Evolutionary conservation across 2,797 vertebrate species (phyloP).

Genomic region (Ctenochaetus hawaiiensis): DNA sequence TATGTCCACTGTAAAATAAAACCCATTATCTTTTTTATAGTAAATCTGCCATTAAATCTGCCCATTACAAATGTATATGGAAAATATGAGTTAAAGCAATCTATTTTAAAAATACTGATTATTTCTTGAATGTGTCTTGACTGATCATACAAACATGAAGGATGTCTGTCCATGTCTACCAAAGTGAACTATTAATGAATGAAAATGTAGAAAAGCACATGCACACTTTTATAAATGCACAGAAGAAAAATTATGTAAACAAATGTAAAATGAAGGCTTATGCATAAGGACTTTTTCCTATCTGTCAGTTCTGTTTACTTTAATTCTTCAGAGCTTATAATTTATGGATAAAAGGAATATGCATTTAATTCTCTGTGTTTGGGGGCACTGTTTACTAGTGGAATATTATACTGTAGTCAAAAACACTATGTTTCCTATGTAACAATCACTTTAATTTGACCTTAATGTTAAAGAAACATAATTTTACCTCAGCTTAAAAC

Average conservation of each 20-base stretch:
- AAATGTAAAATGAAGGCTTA: not conserved
- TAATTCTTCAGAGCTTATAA: slow-evolving; percentile 61
- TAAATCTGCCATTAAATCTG: not conserved
- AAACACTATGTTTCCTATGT: slow-evolving; percentile 2
- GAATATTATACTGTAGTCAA: slow-evolving; percentile 1
- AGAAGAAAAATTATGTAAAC: not conserved
- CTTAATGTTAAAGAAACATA: not conserved
- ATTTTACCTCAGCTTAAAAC: slow-evolving; percentile 16
- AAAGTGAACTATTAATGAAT: slow-evolving; percentile 4
- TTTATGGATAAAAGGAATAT: slow-evolving; percentile 26
- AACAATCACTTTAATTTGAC: slow-evolving; percentile 1
- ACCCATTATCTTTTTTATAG: slow-evolving; percentile 5
- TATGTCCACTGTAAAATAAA: slow-evolving; percentile 33
- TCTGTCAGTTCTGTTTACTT: slow-evolving; percentile 54
- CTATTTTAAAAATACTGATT: slow-evolving; percentile 12
- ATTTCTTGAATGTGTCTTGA: slow-evolving; percentile 9
- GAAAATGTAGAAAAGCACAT: slow-evolving; percentile 7
- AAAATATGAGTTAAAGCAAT: not conserved
- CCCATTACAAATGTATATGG: not conserved
- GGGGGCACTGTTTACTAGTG: slow-evolving; percentile 26
- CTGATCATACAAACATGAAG: slow-evolving; percentile 18
- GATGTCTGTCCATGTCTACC: not conserved
- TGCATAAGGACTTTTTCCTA: not conserved
- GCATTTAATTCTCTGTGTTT: slow-evolving; percentile 38
- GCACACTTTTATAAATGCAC: slow-evolving; percentile 15